Conservation (phyloP, 2,113 vertebrate species). For the Chroicocephalus ridibundus region DNA sequence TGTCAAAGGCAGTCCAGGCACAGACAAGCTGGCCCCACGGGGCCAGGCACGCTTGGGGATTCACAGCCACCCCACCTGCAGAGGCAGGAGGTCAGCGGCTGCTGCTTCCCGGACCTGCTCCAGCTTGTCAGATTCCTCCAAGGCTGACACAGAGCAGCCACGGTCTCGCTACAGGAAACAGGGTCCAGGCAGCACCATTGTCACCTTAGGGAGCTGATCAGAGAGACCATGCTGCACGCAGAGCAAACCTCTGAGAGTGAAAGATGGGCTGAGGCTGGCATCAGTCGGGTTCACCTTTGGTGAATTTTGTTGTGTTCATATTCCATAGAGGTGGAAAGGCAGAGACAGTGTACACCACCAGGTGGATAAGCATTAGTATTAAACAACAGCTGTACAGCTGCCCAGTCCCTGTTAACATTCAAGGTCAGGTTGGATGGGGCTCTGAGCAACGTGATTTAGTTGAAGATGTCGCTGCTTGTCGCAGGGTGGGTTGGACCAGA, state of each 20-base stretch:
- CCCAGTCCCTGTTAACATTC: no score
- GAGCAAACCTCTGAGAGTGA: not conserved
- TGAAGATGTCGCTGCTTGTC: no score
- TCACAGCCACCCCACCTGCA: not conserved
- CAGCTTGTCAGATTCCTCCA: not conserved
- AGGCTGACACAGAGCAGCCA: not conserved
- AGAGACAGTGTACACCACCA: not conserved
- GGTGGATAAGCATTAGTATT: not conserved
- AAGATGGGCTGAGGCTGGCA: not conserved
- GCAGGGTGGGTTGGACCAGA: no score
- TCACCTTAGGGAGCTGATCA: not conserved
- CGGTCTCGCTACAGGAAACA: fast-evolving
- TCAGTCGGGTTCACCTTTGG: not conserved
- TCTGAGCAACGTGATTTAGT: no score
- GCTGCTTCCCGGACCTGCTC: not conserved
- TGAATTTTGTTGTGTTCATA: not conserved
- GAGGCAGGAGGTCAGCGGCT: not conserved
- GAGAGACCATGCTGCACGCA: not conserved
- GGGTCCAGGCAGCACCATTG: not conserved
- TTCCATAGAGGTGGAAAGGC: not conserved
- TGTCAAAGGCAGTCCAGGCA: not conserved
- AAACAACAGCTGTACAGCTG: not conserved
- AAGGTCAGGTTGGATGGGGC: no score
- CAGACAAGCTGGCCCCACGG: not conserved
- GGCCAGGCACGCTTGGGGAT: not conserved